Evolutionary conservation across 2,888 invertebrate genomes (phyloP).

Genomic region (Chrysolina americana): DNA sequence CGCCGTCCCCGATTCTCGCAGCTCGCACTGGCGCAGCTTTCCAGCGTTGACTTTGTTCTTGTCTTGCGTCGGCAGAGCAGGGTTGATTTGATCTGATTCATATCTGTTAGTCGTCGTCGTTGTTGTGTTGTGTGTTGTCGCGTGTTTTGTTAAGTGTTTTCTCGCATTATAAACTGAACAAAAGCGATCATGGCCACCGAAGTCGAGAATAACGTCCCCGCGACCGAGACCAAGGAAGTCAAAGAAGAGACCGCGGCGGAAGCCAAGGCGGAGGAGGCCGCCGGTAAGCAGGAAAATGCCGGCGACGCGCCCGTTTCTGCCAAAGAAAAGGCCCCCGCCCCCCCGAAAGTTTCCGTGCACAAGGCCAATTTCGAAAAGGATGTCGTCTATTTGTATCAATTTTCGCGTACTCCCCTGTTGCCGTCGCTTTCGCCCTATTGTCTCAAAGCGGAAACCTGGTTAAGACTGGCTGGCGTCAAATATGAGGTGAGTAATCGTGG

Average conservation of each 20-base stretch:
- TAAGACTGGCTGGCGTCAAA: conserved; percentile 90
- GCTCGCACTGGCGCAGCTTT: not conserved
- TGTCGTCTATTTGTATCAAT: conserved; percentile 94
- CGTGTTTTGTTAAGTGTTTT: conserved; percentile 51
- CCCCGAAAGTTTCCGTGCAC: conserved; percentile 86
- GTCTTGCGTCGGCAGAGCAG: conserved; percentile 48
- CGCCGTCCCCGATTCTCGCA: conserved; percentile 27
- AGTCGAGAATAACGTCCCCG: conserved; percentile 80
- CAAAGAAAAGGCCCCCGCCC: conserved; percentile 76
- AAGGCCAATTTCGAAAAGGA: conserved; percentile 93
- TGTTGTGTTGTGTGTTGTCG: conserved; percentile 47
- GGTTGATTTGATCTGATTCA: conserved; percentile 30
- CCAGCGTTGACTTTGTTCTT: conserved; percentile 30
- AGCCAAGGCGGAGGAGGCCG: conserved; percentile 70
- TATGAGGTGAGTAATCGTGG: conserved; percentile 84
- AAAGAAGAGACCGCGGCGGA: conserved; percentile 69
- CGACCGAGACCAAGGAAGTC: conserved; percentile 74
- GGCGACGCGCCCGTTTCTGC: conserved; percentile 70
- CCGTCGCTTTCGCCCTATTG: conserved; percentile 94
- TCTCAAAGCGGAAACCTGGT: conserved; percentile 96
- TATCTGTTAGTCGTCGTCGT: conserved; percentile 44
- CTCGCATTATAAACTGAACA: conserved; percentile 36
- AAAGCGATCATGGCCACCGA: conserved; percentile 79
- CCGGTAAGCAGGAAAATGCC: conserved; percentile 69
- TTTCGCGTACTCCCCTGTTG: conserved; percentile 89